A percentile compares a stretch with the other conserved stretches of the same genome.
phyloP scores from a whole-genome alignment of 1,140 invertebrate species.

The Leptinotarsa lineolata region DNA sequence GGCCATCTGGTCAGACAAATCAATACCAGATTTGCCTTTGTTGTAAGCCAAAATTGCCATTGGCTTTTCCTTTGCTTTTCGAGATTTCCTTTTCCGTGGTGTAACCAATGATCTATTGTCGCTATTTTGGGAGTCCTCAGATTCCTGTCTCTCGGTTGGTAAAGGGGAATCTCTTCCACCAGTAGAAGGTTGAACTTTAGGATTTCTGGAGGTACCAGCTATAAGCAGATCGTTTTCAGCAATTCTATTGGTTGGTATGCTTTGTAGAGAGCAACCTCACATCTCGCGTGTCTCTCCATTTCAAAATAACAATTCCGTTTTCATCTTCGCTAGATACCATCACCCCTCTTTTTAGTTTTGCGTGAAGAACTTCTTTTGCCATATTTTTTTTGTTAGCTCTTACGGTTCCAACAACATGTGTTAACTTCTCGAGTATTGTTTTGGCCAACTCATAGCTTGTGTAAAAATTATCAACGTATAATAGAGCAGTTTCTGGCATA shows the following conservation, averaged over 20 bases:
- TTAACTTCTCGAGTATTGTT: slow-evolving; percentile 38
- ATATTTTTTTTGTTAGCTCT: too few species aligned
- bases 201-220: not conserved
- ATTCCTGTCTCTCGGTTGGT: not conserved
- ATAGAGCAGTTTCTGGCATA: slow-evolving; percentile 35
- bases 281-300: slow-evolving; percentile 57
- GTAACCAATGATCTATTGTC: not conserved
- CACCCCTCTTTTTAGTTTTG: slow-evolving; percentile 54
- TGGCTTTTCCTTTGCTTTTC: slow-evolving; percentile 31
- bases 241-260: slow-evolving; percentile 32
- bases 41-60: slow-evolving; percentile 56
- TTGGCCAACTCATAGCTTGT: slow-evolving; percentile 43
- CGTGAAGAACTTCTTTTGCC: too few species aligned
- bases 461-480: slow-evolving; percentile 48
- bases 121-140: not conserved
- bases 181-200: not conserved
- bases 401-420: too few species aligned
- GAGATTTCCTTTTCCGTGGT: not conserved
- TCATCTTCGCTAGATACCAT: slow-evolving; percentile 49
- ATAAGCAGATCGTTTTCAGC: not conserved
- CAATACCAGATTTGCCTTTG: slow-evolving; percentile 52
- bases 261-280: slow-evolving; percentile 55
- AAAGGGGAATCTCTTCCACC: not conserved
- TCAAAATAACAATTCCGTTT: slow-evolving; percentile 53
- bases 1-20: slow-evolving; percentile 50